Conservation (phyloP, 2,888 invertebrate species). For the Eucera pruinosa region DNA sequence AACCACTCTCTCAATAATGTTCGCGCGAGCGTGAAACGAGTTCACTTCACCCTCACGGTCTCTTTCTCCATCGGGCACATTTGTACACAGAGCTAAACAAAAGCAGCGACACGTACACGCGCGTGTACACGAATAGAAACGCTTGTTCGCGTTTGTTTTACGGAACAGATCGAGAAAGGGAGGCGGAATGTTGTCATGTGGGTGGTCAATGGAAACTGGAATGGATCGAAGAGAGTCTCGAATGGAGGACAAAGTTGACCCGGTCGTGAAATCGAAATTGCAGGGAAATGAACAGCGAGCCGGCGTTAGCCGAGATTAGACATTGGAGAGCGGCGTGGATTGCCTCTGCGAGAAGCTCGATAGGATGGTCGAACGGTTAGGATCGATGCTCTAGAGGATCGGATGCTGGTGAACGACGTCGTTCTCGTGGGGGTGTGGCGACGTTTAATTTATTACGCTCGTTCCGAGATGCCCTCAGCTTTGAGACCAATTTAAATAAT, state of each 20-base stretch:
- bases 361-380: conserved; percentile 41
- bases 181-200: conserved; percentile 18
- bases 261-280: conserved; percentile 73
- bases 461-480: conserved; percentile 47
- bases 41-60: conserved; percentile 53
- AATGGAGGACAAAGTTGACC: conserved; percentile 63
- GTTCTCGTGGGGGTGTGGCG: conserved; percentile 41
- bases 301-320: conserved; percentile 65
- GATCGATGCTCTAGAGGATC: conserved; percentile 48
- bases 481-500: conserved; percentile 66
- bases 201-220: conserved; percentile 18
- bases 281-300: conserved; percentile 70
- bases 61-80: conserved; percentile 14
- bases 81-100: conserved; percentile 33
- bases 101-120: conserved; percentile 20
- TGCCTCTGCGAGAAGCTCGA: conserved; percentile 50
- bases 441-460: conserved; percentile 68
- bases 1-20: conserved; percentile 73
- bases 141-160: conserved; percentile 21
- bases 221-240: background rate
- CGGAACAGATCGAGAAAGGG: conserved; percentile 47
- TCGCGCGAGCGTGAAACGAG: conserved; percentile 78
- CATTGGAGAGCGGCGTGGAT: conserved; percentile 56
- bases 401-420: conserved; percentile 47
- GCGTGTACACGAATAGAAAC: background rate